Percentiles rank a stretch among this genome's conserved stretches.
Conservation (phyloP, 2,797 vertebrate species). For the Neoniphon sammara region DNA sequence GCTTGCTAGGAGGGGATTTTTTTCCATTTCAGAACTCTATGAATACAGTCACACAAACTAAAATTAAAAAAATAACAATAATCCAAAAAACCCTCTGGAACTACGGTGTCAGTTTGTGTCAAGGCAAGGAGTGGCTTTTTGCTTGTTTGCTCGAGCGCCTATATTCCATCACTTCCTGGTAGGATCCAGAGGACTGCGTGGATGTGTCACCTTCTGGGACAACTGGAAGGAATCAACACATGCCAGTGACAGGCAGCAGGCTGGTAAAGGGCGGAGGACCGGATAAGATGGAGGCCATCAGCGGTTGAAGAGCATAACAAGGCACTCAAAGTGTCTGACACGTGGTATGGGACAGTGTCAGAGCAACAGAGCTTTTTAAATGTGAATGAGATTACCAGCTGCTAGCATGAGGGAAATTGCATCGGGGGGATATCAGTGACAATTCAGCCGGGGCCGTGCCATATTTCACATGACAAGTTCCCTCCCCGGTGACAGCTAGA, state of each 20-base stretch:
- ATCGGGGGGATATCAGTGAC: constrained; percentile 20
- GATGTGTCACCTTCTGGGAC: constrained; percentile 4
- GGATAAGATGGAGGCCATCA: constrained; percentile 16
- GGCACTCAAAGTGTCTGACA: constrained; percentile 15
- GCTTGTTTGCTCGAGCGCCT: neutral
- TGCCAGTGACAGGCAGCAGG: constrained; percentile 13
- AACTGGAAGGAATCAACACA: neutral
- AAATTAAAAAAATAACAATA: neutral
- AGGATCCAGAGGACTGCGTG: neutral
- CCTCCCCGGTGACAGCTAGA: constrained; percentile 12
- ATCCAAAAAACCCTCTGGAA: neutral
- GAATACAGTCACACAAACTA: no score
- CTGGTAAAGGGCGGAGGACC: constrained; percentile 4
- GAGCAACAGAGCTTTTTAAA: constrained; percentile 13
- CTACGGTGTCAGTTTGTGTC: constrained; percentile 8
- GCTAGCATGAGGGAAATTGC: neutral
- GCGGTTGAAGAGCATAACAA: constrained; percentile 20
- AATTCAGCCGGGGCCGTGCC: constrained; percentile 7
- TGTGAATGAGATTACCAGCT: constrained; percentile 30
- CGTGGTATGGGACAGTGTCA: constrained; percentile 2
- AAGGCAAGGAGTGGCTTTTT: neutral
- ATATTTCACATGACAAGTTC: constrained; percentile 13
- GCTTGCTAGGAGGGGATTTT: no score
- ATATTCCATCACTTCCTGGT: neutral
- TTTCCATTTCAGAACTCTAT: no score